Base-by-base conservation (phyloP, 2,797 vertebrate species). In the Sebastes iracundus region DNA sequence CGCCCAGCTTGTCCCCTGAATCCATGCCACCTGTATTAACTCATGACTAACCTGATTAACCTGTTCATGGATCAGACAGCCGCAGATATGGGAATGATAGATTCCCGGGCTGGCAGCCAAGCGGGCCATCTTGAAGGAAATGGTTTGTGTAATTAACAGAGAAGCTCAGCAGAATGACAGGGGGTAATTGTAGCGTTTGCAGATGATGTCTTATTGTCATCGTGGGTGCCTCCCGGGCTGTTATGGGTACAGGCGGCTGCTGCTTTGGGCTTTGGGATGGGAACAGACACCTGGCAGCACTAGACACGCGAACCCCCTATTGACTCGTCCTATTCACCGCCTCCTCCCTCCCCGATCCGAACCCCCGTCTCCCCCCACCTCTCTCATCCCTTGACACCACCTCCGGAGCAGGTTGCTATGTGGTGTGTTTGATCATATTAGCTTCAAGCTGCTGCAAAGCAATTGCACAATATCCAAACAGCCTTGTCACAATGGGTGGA, bases 201-300 rank as follows among this genome's bases (percentile, higher is more conserved):
- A 90, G 84, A 89, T 91, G 89, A 92, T 87, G 89, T 92, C 88
- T 93, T 90, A 78, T 93, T 94, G 93, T 95, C 93, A 85, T 92
- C 83, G 27, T 53, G 4, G 74, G 64, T 64, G 90, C 92, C 93
- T 89, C 59, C 56, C 28, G 82, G 92, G 85, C 87, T 81, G 80
- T 88, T 79, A 16, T 81, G 87, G 80, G 86, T 82, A 81, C 81
- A 64, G 80, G 27, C 80, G 82, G 85, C 77, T 85, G 85, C 80
- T 77, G 88, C 88, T 84, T 60, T 68, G 80, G 80, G 87, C 55
- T 86, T 75, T 81, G 62, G 72, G 86, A 90, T 80, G 78, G 81
- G 78, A 90, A 75, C 70, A 93, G 89, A 91, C 94, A 95, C 93
- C 94, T 95, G 95, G 93, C 88, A 83, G 86, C 71, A 30, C 81